A percentile compares a stretch with the other conserved stretches of the same genome.
phyloP scores from a whole-genome alignment of 2,888 invertebrate genomes.

The Lutraria lutraria region DNA sequence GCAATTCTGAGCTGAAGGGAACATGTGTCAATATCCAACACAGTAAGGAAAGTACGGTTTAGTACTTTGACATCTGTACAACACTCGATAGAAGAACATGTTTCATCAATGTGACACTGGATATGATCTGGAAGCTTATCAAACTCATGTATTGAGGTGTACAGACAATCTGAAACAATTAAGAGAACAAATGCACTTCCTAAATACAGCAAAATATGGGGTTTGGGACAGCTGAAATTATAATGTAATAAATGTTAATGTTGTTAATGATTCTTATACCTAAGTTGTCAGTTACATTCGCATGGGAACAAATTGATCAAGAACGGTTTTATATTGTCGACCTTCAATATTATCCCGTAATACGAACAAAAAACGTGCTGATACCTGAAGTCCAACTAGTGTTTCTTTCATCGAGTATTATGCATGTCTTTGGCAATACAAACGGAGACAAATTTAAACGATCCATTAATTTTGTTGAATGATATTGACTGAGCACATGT shows the following conservation, averaged over 20 bases:
- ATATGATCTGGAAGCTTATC: background rate
- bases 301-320: too few relatives aligned
- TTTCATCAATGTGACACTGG: background rate
- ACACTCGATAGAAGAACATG: conserved; percentile 11
- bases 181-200: too few relatives aligned
- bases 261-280: too few relatives aligned
- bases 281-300: too few relatives aligned
- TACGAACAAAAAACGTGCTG: too few relatives aligned
- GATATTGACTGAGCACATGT: background rate
- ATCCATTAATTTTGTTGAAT: conserved; percentile 27
- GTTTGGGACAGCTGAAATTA: too few relatives aligned
- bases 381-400: conserved; percentile 1
- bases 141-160: background rate
- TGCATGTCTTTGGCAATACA: background rate
- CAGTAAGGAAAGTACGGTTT: background rate
- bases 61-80: background rate
- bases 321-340: too few relatives aligned
- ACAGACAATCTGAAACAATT: background rate
- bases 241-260: too few relatives aligned
- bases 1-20: background rate
- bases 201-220: too few relatives aligned
- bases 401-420: background rate
- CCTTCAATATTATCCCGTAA: too few relatives aligned
- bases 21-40: conserved; percentile 11
- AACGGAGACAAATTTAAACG: conserved; percentile 29